Conservation (phyloP, 1,140 invertebrate genomes). For the Venturia canescens region DNA sequence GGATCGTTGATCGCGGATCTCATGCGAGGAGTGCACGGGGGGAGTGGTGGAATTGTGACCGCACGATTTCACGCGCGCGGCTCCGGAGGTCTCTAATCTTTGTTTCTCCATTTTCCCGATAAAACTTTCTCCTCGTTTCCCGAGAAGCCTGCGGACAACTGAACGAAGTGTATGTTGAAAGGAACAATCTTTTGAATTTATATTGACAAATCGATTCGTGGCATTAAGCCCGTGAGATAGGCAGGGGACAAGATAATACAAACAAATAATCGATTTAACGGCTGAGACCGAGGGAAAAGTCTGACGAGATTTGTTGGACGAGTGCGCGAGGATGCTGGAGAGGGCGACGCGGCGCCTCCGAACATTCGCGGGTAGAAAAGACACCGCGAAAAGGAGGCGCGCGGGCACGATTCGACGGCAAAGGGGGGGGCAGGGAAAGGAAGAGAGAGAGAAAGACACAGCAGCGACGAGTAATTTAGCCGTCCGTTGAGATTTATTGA, state of each 20-base stretch:
- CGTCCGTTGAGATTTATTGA: slow-evolving; percentile 66
- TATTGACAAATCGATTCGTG: slow-evolving; percentile 53
- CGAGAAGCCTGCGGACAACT: too few relatives aligned
- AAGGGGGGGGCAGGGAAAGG: background rate
- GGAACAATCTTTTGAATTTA: slow-evolving; percentile 53
- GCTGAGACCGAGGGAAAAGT: slow-evolving; percentile 40
- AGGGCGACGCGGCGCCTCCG: slow-evolving; percentile 23
- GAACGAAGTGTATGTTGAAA: too few relatives aligned
- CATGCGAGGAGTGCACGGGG: too few relatives aligned
- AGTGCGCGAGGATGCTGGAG: background rate
- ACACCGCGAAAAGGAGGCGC: slow-evolving; percentile 28
- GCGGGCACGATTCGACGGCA: too few relatives aligned
- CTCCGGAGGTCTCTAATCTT: too few relatives aligned
- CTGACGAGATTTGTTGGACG: background rate
- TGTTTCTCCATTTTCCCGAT: too few relatives aligned
- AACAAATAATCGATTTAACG: slow-evolving; percentile 59
- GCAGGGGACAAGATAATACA: slow-evolving; percentile 39
- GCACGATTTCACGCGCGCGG: too few relatives aligned
- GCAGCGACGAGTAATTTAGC: slow-evolving; percentile 63
- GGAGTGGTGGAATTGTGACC: too few relatives aligned
- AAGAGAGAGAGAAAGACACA: slow-evolving; percentile 2
- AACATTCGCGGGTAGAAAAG: slow-evolving; percentile 17
- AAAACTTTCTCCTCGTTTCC: too few relatives aligned
- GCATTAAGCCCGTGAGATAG: background rate
- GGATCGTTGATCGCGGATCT: too few relatives aligned